Base-by-base conservation (phyloP, 2,113 vertebrate species). In the Aptenodytes patagonicus region DNA sequence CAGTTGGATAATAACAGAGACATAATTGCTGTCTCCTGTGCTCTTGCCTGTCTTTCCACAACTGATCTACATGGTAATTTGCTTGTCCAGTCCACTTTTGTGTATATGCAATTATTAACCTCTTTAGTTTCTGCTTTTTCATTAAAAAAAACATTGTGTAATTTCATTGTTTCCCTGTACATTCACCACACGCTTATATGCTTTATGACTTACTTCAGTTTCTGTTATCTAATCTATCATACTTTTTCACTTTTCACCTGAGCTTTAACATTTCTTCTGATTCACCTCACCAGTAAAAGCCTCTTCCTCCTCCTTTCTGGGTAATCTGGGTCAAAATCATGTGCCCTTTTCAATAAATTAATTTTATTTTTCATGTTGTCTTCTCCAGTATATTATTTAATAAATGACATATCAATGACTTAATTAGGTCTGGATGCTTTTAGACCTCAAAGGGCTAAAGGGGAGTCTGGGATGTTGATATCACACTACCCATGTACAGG, bases 11-110 rank as follows among this genome's bases (percentile, higher is more conserved):
- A 13, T 34, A 82, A 84, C 19, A 70, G 46, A 85, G 20, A 49
- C 3, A 38, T 26, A 61, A 75, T 40, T 1, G 1, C 20, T 47
- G 11, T 61, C 29, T 55, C 26, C 32, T 2, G 0, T n/a, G 15
- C 13, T 55, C 44, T 87, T 69, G 25, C 7, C 14, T 72, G 42
- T 52, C 6, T n/a, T 81, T 80, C 58, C 60, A 55, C 26, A 79
- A 32, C 24, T 18, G 7, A 66, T 29, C 46, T 82, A 54, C 17
- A 18, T 18, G 24, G 28, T 25, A 76, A 86, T 79, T 83, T 70
- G 2, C 10, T 68, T 84, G 22, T 17, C 16, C 29, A 57, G 10
- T 51, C 32, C 11, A 29, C 2, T 92, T 26, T 13, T n/a, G 9
- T 58, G 11, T 47, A 32, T 57, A 57, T 70, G 16, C 7, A 76